Evolutionary conservation across 2,113 vertebrate species (phyloP), one percentile per base, ranked within the genome.

Genomic region (Poecilia latipinna): DNA sequence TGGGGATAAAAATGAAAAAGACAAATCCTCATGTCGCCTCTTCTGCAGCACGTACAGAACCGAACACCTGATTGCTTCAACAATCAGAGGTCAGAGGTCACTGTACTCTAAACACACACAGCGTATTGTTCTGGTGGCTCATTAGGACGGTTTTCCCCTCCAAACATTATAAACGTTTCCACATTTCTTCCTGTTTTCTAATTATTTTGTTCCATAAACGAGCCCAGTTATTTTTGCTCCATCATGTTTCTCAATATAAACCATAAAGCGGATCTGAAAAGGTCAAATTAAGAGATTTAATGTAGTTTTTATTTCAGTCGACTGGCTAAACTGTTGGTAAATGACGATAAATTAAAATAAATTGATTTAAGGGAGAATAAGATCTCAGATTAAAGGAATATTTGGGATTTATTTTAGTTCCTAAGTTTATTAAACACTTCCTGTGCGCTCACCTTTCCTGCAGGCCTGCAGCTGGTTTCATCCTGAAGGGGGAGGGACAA

Each of bases 401-500:
- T 19, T 2, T 48, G 15, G 44, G 44, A 48, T 19, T 15, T 19
- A 48, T 19, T 17, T 19, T 6, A 48, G 44, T 48, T 48, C 19
- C 4, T 48, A 19, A 48, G 17, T 17, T 17, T 48, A 48, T 48
- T 48, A 6, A 48, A n/a, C 51, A 10, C 51, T 57, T 57, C 51
- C 51, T 57, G 8, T 10, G 31, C 1, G 35, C 79, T 90, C 66
- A 94, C 98, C 98, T 96, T 86, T 99, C 97, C 73, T 98, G 97
- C 4, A 98, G 96, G 63, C 98, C 96, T 31, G 96, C 95, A 4
- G 96, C 95, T 29, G 97, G 89, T 92, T 99, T 99, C 97, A 99
- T 99, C 94, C 93, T 98, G 95, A 99, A 99, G 67, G 97, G 97
- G 42, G 98, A 99, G 0, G 96, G 96, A 33, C 93, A 86, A 77